Conservation (phyloP, 2,797 vertebrate species). For the Aythya fuligula region DNA sequence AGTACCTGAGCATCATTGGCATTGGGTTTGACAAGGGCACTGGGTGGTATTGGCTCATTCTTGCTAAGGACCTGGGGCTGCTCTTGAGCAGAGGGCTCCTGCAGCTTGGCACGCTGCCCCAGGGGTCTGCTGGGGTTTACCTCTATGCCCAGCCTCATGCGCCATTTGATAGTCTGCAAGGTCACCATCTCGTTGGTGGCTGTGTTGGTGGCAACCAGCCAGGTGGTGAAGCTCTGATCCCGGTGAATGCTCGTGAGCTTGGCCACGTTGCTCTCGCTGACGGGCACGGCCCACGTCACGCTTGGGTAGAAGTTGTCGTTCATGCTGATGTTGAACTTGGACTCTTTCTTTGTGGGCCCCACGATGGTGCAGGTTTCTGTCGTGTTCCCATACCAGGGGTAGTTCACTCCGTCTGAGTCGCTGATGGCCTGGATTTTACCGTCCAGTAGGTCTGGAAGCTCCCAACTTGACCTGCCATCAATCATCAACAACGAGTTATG, state of each 20-base stretch:
- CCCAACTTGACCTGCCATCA: conserved; percentile 93
- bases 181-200: conserved; percentile 88
- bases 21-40: conserved; percentile 96
- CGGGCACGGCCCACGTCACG: conserved; percentile 96
- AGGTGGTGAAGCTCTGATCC: conserved; percentile 98
- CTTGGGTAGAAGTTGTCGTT: conserved; percentile 99
- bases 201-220: conserved; percentile 96
- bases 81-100: conserved; percentile 90
- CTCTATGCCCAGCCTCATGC: conserved; percentile 93
- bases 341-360: conserved; percentile 93
- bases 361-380: conserved; percentile 94
- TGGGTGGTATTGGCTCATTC: conserved; percentile 92
- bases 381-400: conserved; percentile 98
- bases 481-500: neutral
- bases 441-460: conserved; percentile 92
- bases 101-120: conserved; percentile 89
- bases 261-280: conserved; percentile 93
- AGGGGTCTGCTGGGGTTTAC: conserved; percentile 89
- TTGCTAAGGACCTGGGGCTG: conserved; percentile 91
- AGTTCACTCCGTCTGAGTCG: conserved; percentile 97
- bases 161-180: conserved; percentile 95
- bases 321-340: conserved; percentile 95
- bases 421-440: conserved; percentile 94
- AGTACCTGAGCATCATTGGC: conserved; percentile 99
- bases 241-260: conserved; percentile 92